Base-by-base conservation (phyloP, 2,888 invertebrate species). In the Eugnorisma glareosa region DNA sequence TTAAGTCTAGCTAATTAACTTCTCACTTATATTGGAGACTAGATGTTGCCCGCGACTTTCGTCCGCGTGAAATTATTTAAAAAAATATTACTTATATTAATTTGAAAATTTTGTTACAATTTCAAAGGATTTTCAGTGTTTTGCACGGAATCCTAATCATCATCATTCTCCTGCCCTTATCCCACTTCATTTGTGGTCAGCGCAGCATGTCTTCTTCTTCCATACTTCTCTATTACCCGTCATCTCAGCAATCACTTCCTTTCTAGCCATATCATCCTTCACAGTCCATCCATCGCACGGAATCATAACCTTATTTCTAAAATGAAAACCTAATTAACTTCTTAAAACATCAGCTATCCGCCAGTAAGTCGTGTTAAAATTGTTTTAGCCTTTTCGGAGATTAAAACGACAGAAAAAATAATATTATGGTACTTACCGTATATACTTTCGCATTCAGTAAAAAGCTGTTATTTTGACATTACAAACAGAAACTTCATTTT, bases 1-100 rank as follows among this genome's bases (percentile, higher is more conserved):
- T 67, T 80, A 83, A 64, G 85, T 68, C 82, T 69, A 87, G 71
- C 76, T 79, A 86, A 85, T 84, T 90, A 87, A 86, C 83, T 90
- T 86, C 86, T 86, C 86, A 83, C 73, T 74, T 81, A 59, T 64
- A 75, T 67, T 45, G 40, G 54, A 73, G 48, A 57, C 57, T 59
- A 59, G 18, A 3, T 2, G 57, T 54, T 28, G 1, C 57, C 28
- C 28, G 57, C 7, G 28, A 57, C 28, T 0, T 57, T 15, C 6
- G 2, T n/a, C 6, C 13, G 0, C 54, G 8, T 48, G 24, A 24
- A 51, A 24, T 51, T 24, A 21, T 48, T 48, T 48, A 21, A 21
- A 21, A 24, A 24, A 43, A 43, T 43, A 13, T 43, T 11, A 43
- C 2, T 48, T 48, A 2, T 48, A 48, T 21, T n/a, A n/a, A n/a